Conservation (phyloP, 2,113 vertebrate genomes). For the Syngnathus typhle region DNA sequence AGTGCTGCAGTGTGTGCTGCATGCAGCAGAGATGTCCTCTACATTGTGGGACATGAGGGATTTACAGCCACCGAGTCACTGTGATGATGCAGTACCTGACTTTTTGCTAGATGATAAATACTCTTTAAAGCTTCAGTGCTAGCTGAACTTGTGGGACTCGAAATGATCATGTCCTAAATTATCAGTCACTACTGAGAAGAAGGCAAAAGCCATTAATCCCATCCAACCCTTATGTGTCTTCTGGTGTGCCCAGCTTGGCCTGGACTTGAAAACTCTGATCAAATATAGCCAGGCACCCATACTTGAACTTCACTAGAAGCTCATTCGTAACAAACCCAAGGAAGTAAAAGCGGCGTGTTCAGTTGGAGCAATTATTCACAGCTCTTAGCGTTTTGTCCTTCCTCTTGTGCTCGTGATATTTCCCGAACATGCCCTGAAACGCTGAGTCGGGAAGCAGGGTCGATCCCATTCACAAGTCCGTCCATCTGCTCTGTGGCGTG, state of each 20-base stretch:
- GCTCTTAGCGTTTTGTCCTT: background rate
- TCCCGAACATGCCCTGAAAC: background rate
- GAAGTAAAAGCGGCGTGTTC: background rate
- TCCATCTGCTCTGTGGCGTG: background rate
- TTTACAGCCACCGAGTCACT: constrained; percentile 25
- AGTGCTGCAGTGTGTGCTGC: constrained; percentile 8
- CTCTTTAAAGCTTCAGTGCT: background rate
- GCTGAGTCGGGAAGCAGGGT: background rate
- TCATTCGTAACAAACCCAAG: background rate
- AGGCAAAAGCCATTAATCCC: too few relatives aligned
- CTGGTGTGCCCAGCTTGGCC: background rate
- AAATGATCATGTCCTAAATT: too few relatives aligned
- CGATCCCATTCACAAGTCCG: background rate
- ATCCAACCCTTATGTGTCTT: background rate
- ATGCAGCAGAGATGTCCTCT: constrained; percentile 14
- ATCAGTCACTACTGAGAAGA: too few relatives aligned
- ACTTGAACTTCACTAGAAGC: constrained; percentile 4
- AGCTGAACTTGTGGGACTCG: too few relatives aligned
- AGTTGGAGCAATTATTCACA: background rate
- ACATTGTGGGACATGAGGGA: constrained; percentile 13
- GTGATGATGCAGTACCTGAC: constrained; percentile 15
- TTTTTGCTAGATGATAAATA: constrained; percentile 10
- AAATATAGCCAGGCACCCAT: background rate
- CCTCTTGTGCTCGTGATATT: background rate
- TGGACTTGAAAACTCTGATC: background rate